Base-by-base conservation (phyloP, 1,140 invertebrate genomes). In the Myzus persicae region DNA sequence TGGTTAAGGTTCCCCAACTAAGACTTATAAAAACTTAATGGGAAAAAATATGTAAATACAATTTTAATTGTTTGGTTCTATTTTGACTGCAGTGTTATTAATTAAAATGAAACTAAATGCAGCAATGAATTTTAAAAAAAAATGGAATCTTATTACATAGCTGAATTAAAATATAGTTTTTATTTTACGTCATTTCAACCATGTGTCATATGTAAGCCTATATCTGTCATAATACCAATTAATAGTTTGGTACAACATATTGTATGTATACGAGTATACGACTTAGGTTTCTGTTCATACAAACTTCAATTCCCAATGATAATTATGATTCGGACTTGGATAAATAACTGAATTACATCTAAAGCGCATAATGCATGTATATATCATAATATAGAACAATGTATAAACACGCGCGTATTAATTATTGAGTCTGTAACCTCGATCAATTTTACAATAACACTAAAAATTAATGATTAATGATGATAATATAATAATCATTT, bases 401-500 rank as follows among this genome's bases (percentile, higher is more conserved):
- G 8, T 24, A 85, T 85, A 85, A 85, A 42, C 14, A 76, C 24
- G 5, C 11, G 18, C 26, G 22, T 87, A 44, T 85, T 26, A 85
- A 76, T 76, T n/a, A 76, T 76, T 46, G 18, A 46, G 18, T 36
- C 9, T 46, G n/a, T n/a, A 87, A 87, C 18, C 14, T 36, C 42
- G 24, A 87, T 22, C 0, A 36, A 87, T 46, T 87, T 87, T 87
- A 87, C n/a, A 48, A 46, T 46, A 40, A 26, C 22, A 84, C 31
- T 26, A 26, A 84, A 40, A 84, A 84, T 82, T 1, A 22, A 82
- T 38, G 76, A 82, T 22, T 24, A 38, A 82, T 82, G 36, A 38
- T 82, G 36, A 67, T 82, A 82, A 67, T 82, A 82, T 38, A 82
- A 81, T 42, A 81, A 82, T 85, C 42, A 44, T 44, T 85, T 85